Percentiles rank a stretch among this genome's conserved stretches.
Conservation (phyloP, 2,113 vertebrate species). For the Phaetusa simplex region DNA sequence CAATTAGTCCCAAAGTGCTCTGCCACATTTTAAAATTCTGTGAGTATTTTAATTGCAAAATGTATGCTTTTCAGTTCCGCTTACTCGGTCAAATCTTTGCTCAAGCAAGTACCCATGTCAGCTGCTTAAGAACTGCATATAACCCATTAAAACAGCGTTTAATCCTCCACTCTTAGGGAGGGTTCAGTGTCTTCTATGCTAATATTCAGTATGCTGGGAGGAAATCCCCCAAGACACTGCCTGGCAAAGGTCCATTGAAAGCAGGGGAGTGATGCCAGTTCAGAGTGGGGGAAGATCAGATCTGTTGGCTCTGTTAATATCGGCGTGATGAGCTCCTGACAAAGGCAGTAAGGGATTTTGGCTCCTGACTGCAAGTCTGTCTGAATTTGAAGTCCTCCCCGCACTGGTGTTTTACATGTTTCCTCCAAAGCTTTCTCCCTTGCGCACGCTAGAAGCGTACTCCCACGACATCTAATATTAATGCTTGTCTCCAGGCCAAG, state of each 20-base stretch:
- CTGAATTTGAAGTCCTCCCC: neutral
- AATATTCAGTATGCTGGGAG: constrained; percentile 18
- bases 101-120: neutral
- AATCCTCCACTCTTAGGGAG: neutral
- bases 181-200: neutral
- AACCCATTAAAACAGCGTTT: constrained; percentile 16
- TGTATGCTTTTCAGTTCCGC: neutral
- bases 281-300: neutral
- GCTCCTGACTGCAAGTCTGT: neutral
- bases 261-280: neutral
- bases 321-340: neutral
- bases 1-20: neutral
- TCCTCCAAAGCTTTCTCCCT: neutral
- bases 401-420: neutral
- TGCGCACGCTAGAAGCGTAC: neutral
- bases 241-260: constrained; percentile 13
- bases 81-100: neutral
- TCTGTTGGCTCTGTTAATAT: neutral
- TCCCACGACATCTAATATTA: constrained; percentile 47
- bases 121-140: neutral
- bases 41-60: neutral
- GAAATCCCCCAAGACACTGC: constrained; percentile 11
- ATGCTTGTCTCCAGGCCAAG: constrained; percentile 26
- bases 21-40: neutral
- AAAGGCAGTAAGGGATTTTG: neutral